Conservation (phyloP, 2,797 vertebrate genomes). For the Tamandua tetradactyla region DNA sequence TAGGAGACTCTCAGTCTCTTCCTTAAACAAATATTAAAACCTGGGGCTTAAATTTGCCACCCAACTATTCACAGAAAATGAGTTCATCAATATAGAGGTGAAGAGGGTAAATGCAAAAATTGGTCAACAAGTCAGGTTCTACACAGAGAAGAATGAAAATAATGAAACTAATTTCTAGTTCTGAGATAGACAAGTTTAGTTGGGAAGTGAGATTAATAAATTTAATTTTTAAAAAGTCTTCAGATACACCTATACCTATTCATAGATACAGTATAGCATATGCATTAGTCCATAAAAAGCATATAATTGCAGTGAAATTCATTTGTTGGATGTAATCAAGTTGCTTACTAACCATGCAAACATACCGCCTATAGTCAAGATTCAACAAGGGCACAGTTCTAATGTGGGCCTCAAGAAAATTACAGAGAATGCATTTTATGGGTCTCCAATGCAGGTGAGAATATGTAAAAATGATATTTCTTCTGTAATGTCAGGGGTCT, state of each 20-base stretch:
- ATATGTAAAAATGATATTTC: not conserved
- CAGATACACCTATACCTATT: not conserved
- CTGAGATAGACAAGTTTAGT: not conserved
- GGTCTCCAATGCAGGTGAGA: not conserved
- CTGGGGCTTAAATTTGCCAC: not conserved
- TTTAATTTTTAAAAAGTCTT: conserved; percentile 1
- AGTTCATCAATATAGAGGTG: not conserved
- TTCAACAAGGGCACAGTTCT: not conserved
- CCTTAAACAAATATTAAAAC: not conserved
- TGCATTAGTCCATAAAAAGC: not conserved
- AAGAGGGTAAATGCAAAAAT: not conserved
- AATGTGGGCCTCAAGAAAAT: conserved; percentile 1
- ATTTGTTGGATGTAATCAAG: not conserved
- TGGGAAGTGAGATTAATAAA: not conserved
- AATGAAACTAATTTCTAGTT: not conserved
- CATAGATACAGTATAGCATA: not conserved
- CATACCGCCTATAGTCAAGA: not conserved
- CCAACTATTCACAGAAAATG: not conserved
- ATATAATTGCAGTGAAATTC: not conserved
- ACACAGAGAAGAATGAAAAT: not conserved
- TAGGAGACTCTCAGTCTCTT: not conserved
- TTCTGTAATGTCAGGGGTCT: not conserved
- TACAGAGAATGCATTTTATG: not conserved
- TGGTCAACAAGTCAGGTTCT: not conserved
- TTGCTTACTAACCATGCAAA: not conserved